phyloP scores from a whole-genome alignment of 1,140 invertebrate genomes.

The Penaeus japonicus region DNA sequence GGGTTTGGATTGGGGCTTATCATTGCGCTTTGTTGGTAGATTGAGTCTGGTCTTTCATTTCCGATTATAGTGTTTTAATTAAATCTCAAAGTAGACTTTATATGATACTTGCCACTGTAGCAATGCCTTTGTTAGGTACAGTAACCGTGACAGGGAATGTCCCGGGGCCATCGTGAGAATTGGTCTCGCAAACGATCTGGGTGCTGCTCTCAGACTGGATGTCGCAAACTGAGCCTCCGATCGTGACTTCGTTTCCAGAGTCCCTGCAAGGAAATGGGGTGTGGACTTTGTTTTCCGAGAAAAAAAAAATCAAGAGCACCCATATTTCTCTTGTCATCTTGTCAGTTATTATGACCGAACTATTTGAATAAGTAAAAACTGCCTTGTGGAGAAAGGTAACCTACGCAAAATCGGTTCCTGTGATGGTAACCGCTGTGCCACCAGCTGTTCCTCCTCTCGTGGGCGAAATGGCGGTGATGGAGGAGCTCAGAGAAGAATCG shows the following conservation, averaged over 20 bases:
- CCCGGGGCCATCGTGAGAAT: slow-evolving; percentile 31
- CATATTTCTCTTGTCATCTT: not conserved
- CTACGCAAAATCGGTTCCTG: slow-evolving; percentile 47
- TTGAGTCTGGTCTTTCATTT: not conserved
- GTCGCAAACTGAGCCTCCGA: slow-evolving; percentile 40
- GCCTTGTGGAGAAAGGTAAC: not conserved
- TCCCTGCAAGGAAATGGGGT: not conserved
- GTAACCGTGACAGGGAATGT: slow-evolving; percentile 17
- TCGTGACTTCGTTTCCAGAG: slow-evolving; percentile 39
- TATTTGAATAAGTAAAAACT: no score
- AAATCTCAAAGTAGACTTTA: not conserved
- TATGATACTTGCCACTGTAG: not conserved
- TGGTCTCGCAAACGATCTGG: slow-evolving; percentile 34
- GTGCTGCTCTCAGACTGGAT: slow-evolving; percentile 32
- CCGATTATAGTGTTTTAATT: not conserved
- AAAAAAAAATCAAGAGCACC: not conserved
- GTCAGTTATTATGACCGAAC: not conserved
- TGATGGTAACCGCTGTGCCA: slow-evolving; percentile 45
- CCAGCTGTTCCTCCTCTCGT: slow-evolving; percentile 50
- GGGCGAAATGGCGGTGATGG: slow-evolving; percentile 19
- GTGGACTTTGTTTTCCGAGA: not conserved
- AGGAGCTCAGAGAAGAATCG: slow-evolving; percentile 20
- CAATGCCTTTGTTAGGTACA: slow-evolving; percentile 21
- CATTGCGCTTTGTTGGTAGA: not conserved
- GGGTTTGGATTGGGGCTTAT: not conserved